Evolutionary conservation across 2,888 invertebrate species (phyloP), one percentile per base, ranked within the genome.

Genomic region (Encarsia formosa): DNA sequence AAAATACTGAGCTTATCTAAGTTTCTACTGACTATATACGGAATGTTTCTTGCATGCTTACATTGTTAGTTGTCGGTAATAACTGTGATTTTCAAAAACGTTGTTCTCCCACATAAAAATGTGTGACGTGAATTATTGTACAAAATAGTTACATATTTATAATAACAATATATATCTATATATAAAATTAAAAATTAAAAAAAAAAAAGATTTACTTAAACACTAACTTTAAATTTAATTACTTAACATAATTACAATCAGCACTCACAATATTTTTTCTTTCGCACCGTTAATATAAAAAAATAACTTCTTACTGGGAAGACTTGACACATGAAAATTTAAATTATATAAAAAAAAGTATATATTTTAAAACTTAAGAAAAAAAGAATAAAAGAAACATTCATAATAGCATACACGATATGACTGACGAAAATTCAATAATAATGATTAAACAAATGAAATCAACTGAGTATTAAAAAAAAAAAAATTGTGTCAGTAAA

Each of bases 111-210:
- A 45, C 48, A 48, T 59, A 42, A 46, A 41, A 44, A 54, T 54
- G 54, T 47, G 34, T 51, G 49, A 54, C 52, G 61, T 58, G 57
- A 58, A 63, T 61, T 68, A 70, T 65, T 65, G 64, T 71, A 69
- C 69, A 70, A 65, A 63, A 69, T 66, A 66, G 61, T 64, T 67
- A 66, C 63, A 67, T 68, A 67, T 66, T 65, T 65, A 67, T 61
- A 64, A 63, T 68, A 73, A 70, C 69, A 70, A 69, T 66, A 66
- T 62, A 67, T 67, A 67, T 65, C 64, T 65, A 66, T 62, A 63
- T 63, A 66, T 61, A 67, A 70, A 70, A 68, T 66, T 68, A 65
- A 66, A 66, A 67, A 67, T 60, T 62, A 63, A 63, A 66, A 60
- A 67, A 70, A 70, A 68, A 65, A 69, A 65, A 66, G 66, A 67